Percentiles rank a stretch among this genome's conserved stretches.
phyloP scores from a whole-genome alignment of 1,140 invertebrate species.

The Drosophila suzukii region DNA sequence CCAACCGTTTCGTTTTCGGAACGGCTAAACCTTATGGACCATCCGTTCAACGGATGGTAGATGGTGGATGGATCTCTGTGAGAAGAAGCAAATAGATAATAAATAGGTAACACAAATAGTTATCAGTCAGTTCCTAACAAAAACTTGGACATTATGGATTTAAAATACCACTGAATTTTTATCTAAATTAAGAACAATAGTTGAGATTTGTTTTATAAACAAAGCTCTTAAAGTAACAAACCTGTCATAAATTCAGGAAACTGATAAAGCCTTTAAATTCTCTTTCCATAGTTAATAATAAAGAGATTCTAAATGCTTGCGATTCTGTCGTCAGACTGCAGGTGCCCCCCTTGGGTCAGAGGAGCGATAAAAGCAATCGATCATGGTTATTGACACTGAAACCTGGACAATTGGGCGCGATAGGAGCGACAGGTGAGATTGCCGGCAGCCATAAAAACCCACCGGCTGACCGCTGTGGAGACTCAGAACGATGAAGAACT shows the following conservation, averaged over 20 bases:
- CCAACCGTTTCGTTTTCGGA: too few species aligned
- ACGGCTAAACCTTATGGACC: too few species aligned
- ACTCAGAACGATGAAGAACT: conserved; percentile 46
- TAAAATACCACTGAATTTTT: too few species aligned
- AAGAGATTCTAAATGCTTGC: conserved; percentile 7
- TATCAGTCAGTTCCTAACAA: too few species aligned
- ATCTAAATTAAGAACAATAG: too few species aligned
- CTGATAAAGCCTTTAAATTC: background rate
- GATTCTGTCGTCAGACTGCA: conserved; percentile 4
- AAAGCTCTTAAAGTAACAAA: background rate
- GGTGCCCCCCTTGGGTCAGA: conserved; percentile 4
- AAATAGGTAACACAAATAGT: too few species aligned
- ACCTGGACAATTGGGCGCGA: conserved; percentile 43
- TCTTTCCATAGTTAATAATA: background rate
- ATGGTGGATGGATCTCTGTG: too few species aligned
- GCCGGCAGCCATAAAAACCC: conserved; percentile 45
- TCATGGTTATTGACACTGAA: conserved; percentile 34
- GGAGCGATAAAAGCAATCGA: conserved; percentile 49
- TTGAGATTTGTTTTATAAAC: background rate
- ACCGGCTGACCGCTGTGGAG: background rate
- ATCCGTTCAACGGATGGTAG: too few species aligned
- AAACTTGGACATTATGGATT: too few species aligned
- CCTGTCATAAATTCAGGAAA: background rate
- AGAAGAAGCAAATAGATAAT: too few species aligned
- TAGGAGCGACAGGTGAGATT: conserved; percentile 5